These are phyloP conservation scores for Barypeithes pellucidus DNA, from an alignment of 2,888 invertebrate species.

Conservation along the genomic window DNA sequence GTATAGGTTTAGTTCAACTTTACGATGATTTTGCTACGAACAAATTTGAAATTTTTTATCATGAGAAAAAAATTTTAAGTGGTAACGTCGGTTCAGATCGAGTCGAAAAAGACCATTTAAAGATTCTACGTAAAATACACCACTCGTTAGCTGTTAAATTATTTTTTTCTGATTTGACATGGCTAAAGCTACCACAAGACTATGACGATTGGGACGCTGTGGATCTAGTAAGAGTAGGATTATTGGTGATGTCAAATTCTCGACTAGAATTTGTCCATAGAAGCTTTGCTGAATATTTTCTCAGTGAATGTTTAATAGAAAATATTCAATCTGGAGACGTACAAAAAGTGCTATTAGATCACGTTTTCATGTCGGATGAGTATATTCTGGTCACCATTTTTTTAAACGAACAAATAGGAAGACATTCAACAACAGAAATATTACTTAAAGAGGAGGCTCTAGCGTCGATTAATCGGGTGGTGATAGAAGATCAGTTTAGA, in stretches of 20 bases:
- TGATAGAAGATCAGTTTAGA: not conserved
- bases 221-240: conserved; percentile 33
- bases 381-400: conserved; percentile 9
- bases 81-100: conserved; percentile 6
- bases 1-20: conserved; percentile 34
- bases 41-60: conserved; percentile 43
- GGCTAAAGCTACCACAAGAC: not conserved
- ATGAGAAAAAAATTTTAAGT: conserved; percentile 37
- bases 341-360: conserved; percentile 20
- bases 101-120: conserved; percentile 2
- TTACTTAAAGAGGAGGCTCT: conserved; percentile 3
- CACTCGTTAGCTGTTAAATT: conserved; percentile 7
- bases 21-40: conserved; percentile 32
- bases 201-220: not conserved
- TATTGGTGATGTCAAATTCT: conserved; percentile 24
- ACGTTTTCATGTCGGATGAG: conserved; percentile 4
- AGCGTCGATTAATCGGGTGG: not conserved
- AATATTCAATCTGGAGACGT: conserved; percentile 9
- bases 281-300: conserved; percentile 43
- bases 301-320: conserved; percentile 33
- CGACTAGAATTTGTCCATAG: conserved; percentile 30
- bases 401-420: conserved; percentile 11
- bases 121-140: not conserved
- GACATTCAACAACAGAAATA: not conserved
- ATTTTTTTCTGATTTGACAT: conserved; percentile 17